Evolutionary conservation across 2,113 vertebrate genomes (phyloP).

Genomic region (Puma concolor): DNA sequence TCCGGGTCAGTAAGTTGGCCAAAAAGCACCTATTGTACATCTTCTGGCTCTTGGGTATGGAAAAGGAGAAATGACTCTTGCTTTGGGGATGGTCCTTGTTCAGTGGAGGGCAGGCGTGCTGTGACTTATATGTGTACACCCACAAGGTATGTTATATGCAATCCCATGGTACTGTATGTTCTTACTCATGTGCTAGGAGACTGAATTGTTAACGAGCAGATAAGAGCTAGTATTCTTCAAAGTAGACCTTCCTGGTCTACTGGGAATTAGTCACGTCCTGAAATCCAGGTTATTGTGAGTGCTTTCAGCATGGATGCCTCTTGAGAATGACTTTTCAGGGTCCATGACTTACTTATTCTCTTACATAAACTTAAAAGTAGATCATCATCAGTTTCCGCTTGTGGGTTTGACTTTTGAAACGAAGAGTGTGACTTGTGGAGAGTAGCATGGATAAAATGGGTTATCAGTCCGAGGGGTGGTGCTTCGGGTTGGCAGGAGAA

Average conservation of each 20-base stretch:
- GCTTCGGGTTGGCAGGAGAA: background rate
- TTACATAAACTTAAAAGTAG: background rate
- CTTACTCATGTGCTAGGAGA: background rate
- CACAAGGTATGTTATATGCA: background rate
- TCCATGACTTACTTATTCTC: background rate
- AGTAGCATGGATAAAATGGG: background rate
- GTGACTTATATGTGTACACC: background rate
- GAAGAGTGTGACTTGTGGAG: background rate
- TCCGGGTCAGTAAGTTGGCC: background rate
- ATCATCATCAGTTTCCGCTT: background rate
- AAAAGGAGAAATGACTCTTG: background rate
- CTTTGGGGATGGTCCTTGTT: background rate
- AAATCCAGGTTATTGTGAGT: background rate
- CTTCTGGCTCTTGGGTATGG: conserved; percentile 1
- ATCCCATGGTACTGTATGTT: background rate
- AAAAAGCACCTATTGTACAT: background rate
- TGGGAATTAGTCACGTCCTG: background rate
- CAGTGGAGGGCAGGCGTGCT: background rate
- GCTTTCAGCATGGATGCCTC: background rate
- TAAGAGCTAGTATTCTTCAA: background rate
- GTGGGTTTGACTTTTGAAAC: conserved; percentile 40
- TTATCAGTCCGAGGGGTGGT: background rate
- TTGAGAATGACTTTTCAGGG: conserved; percentile 31
- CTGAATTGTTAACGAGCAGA: background rate
- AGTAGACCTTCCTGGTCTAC: background rate